Conservation (phyloP, 2,113 vertebrate genomes). For the Cebidichthys violaceus region DNA sequence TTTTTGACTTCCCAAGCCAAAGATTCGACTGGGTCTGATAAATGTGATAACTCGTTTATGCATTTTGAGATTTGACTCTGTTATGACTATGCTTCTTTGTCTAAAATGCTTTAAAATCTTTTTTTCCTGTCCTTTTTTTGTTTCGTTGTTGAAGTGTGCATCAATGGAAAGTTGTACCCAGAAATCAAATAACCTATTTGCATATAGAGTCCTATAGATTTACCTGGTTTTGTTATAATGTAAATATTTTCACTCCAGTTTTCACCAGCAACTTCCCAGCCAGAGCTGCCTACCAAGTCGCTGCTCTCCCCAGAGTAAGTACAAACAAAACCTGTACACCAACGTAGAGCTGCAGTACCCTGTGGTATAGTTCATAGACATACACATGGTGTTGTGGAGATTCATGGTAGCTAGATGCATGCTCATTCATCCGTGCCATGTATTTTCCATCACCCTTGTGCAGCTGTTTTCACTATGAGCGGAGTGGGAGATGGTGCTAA, state of each 20-base stretch:
- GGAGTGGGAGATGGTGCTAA: neutral
- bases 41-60: neutral
- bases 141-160: neutral
- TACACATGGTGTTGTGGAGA: neutral
- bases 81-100: too few species aligned
- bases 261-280: slow-evolving; percentile 85
- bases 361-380: neutral
- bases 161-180: neutral
- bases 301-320: slow-evolving; percentile 86
- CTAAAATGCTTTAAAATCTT: neutral
- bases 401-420: neutral
- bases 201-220: neutral
- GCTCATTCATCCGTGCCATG: neutral
- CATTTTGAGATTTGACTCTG: neutral
- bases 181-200: neutral
- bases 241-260: slow-evolving; percentile 69
- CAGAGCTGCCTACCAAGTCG: slow-evolving; percentile 86
- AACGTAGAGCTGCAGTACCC: neutral
- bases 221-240: neutral
- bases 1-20: neutral
- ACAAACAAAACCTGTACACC: neutral
- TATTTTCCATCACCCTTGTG: neutral
- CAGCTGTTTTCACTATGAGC: neutral
- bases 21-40: neutral
- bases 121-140: neutral